Percentiles rank a stretch among this genome's conserved stretches.
These are phyloP conservation scores for Mus minutoides DNA, from an alignment of 2,797 vertebrate genomes.

Conservation along the genomic window DNA sequence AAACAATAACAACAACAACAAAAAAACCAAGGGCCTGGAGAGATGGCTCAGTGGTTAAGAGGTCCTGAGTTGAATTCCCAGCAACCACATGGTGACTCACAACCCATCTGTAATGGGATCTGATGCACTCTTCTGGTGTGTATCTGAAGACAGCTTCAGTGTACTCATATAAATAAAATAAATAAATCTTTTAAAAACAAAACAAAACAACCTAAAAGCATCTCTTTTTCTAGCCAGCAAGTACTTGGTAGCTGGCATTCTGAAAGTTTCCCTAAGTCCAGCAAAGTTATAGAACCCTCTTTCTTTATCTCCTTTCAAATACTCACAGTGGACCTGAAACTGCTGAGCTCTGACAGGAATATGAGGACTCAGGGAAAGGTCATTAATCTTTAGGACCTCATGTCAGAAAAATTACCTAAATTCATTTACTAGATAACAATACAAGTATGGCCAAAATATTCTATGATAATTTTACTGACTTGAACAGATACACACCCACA, in stretches of 20 bases:
- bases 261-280: not conserved
- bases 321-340: not conserved
- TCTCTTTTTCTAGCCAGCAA: not conserved
- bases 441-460: conserved; percentile 44
- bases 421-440: conserved; percentile 50
- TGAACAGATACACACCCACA: not conserved
- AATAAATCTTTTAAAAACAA: too few species aligned
- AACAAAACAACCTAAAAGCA: not conserved
- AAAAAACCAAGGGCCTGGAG: too few species aligned
- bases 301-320: conserved; percentile 6
- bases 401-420: conserved; percentile 53
- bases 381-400: not conserved
- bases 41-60: too few species aligned
- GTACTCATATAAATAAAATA: too few species aligned
- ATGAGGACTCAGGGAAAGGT: not conserved
- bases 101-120: too few species aligned
- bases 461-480: not conserved
- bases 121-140: too few species aligned
- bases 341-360: not conserved
- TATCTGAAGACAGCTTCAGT: too few species aligned
- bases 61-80: too few species aligned
- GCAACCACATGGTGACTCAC: too few species aligned
- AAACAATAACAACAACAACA: too few species aligned
- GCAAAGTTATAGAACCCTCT: not conserved
- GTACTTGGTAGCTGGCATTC: not conserved